A percentile compares a stretch with the other conserved stretches of the same genome.
phyloP scores from a whole-genome alignment of 2,113 vertebrate species.

The Mobula hypostoma region DNA sequence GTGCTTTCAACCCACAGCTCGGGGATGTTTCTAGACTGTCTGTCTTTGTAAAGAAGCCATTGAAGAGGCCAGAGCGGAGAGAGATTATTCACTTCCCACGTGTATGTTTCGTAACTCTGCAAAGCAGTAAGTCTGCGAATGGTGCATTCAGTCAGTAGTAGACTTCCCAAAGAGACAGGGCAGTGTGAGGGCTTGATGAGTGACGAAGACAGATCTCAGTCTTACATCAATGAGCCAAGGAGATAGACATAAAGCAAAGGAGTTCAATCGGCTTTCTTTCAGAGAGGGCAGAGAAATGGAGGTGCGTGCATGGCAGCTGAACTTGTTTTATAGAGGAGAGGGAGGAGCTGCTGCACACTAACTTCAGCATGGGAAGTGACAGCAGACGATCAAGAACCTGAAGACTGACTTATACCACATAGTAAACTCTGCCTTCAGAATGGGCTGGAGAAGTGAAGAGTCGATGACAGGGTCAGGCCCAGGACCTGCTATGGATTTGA shows the following conservation, averaged over 20 bases:
- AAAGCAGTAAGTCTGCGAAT: background rate
- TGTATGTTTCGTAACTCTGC: background rate
- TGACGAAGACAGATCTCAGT: background rate
- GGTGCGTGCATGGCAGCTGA: background rate
- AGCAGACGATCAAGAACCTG: background rate
- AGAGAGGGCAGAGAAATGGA: background rate
- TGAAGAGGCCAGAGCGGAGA: background rate
- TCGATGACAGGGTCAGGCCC: background rate
- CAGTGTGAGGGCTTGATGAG: background rate
- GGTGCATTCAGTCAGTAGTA: background rate
- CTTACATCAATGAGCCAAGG: constrained; percentile 16
- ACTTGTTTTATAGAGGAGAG: background rate
- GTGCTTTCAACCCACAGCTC: background rate
- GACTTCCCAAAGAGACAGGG: background rate
- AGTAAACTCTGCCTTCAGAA: background rate
- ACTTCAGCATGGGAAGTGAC: no score
- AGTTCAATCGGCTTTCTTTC: background rate
- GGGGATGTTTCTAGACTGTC: background rate
- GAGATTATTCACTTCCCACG: background rate
- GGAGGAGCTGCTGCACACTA: no score
- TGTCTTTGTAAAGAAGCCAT: background rate
- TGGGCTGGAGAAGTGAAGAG: background rate
- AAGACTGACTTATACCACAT: background rate
- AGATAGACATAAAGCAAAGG: background rate
- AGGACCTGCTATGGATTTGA: background rate